Base-by-base conservation (phyloP, 1,140 invertebrate genomes). In the Maniola jurtina region DNA sequence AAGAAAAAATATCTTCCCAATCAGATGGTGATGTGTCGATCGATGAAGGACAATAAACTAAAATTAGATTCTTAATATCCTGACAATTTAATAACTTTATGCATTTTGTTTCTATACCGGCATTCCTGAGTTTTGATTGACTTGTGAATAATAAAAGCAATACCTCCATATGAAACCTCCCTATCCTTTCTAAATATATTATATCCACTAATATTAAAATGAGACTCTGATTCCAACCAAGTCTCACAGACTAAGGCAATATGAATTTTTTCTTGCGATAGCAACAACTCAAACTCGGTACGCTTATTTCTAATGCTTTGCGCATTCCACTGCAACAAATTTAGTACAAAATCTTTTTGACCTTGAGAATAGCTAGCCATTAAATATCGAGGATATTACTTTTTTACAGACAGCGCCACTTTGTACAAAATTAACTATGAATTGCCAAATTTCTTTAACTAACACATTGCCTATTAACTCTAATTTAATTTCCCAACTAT, bases 181-280 rank as follows among this genome's bases (percentile, higher is more conserved):
- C 68, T 61, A 47, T 70, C 68, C 3, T 48, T 47, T 60, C 68
- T 52, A 48, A 50, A 70, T 9, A 70, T 57, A 60, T 66, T 63
- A 45, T 70, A 70, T 9, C 47, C 54, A 15, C 35, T 63, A n/a
- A 70, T 50, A 54, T 65, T 13, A 15, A 70, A 52, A 14, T n/a
- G 8, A 33, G 36, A 25, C 1, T 48, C 25, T 13, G 13, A 34
- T 6, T 61, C 25, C 10, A 71, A 57, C 69, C 69, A 71, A 14
- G 69, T 66, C 60, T 71, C 69, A 61, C 64, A 48, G 10, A 66
- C 16, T 25, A 70, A 61, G 35, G 48, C 54, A 40, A 70, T 57
- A 48, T 69, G 61, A 40, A 69, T 61, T 38, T 64, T 69, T 61
- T 64, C 61, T 9, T 15, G 16, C 35, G 8, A 16, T 33, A 65